These are phyloP conservation scores for Phoronis australis DNA, from an alignment of 2,888 invertebrate genomes.

Conservation along the genomic window DNA sequence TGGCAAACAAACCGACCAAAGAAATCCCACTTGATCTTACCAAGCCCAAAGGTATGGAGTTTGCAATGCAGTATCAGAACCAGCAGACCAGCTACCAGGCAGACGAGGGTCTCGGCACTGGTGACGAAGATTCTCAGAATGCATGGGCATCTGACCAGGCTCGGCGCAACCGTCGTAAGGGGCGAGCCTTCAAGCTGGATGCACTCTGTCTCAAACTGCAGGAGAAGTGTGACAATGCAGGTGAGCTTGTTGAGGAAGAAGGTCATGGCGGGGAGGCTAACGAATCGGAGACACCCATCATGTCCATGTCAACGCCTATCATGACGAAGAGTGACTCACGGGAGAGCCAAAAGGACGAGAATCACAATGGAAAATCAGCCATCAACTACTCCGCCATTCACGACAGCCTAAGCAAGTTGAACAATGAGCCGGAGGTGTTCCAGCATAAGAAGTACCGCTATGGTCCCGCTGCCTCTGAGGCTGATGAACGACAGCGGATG, in stretches of 20 bases:
- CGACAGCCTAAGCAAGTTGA: slow-evolving; percentile 10
- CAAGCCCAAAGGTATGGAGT: slow-evolving; percentile 18
- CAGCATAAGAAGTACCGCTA: not conserved
- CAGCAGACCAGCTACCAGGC: slow-evolving; percentile 3
- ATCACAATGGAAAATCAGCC: not conserved
- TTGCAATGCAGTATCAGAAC: slow-evolving; percentile 1
- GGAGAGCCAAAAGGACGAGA: not conserved
- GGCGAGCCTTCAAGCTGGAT: slow-evolving; percentile 77
- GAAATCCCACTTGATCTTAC: slow-evolving; percentile 42
- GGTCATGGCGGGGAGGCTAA: not conserved
- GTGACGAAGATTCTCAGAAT: not conserved
- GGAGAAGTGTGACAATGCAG: slow-evolving; percentile 16
- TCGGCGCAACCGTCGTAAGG: slow-evolving; percentile 72
- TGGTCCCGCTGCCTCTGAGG: not conserved
- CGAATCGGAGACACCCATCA: not conserved
- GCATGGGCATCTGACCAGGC: slow-evolving; percentile 8
- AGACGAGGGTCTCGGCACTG: not conserved
- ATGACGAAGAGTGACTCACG: not conserved
- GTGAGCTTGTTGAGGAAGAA: not conserved
- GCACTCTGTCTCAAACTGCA: slow-evolving; percentile 43
- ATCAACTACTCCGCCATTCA: slow-evolving; percentile 11
- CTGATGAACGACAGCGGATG: too few relatives aligned
- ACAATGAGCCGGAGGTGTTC: not conserved
- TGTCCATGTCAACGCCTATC: not conserved
- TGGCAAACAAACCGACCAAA: slow-evolving; percentile 3